Evolutionary conservation across 2,113 vertebrate species (phyloP).

Genomic region (Callospermophilus lateralis): DNA sequence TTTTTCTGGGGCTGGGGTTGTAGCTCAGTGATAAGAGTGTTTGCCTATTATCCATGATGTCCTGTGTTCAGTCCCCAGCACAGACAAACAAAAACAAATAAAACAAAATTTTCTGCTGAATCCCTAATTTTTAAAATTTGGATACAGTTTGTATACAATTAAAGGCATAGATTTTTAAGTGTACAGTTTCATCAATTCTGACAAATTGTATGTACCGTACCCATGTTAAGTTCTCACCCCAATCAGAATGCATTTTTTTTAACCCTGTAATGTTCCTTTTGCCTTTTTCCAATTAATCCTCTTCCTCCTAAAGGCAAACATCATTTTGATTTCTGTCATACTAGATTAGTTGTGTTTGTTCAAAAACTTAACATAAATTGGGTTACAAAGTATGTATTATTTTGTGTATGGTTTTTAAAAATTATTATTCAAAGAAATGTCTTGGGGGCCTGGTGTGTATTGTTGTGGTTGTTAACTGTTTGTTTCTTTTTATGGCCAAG

Average conservation of each 20-base stretch:
- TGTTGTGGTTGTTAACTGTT: background rate
- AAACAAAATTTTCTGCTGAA: background rate
- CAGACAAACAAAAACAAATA: no score
- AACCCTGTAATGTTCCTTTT: background rate
- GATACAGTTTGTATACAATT: background rate
- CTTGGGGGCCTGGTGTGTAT: background rate
- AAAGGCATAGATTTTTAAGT: conserved; percentile 3
- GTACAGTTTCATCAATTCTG: background rate
- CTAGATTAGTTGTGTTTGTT: background rate
- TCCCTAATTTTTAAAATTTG: background rate
- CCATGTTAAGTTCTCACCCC: background rate
- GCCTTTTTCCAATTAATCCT: background rate
- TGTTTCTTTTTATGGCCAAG: background rate
- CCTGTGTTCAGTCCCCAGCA: no score
- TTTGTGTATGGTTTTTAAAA: background rate
- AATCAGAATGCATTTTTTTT: background rate
- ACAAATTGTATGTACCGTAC: background rate
- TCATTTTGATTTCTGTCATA: conserved; percentile 19
- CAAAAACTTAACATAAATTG: background rate
- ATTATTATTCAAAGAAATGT: background rate
- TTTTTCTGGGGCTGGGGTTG: no score
- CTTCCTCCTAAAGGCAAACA: background rate
- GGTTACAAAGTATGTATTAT: background rate
- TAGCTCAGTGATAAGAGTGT: no score
- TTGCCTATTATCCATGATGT: no score